A percentile compares a stretch with the other conserved stretches of the same genome.
Evolutionary conservation across 1,140 invertebrate genomes (phyloP).

Genomic region (Octopus bimaculoides): DNA sequence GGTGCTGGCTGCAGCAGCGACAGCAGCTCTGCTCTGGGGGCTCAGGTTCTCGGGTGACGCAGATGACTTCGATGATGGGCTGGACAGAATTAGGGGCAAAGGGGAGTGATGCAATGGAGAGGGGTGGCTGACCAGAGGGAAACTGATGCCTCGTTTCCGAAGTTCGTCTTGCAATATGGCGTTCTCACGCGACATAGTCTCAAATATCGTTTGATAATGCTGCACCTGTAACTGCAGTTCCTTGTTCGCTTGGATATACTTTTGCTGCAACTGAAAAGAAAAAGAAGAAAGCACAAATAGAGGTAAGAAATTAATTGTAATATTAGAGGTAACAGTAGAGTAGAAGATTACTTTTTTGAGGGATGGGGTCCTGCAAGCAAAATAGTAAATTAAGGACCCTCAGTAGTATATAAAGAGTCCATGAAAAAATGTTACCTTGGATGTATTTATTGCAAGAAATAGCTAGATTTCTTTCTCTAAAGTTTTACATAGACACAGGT

Average conservation of each 20-base stretch:
- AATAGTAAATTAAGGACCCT: too few relatives aligned
- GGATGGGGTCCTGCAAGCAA: too few relatives aligned
- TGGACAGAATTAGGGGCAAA: background rate
- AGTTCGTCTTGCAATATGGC: background rate
- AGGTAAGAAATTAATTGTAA: background rate
- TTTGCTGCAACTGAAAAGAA: background rate
- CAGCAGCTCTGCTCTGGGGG: background rate
- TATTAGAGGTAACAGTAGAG: too few relatives aligned
- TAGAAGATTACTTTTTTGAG: too few relatives aligned
- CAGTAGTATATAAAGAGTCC: too few relatives aligned
- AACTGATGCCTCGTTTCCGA: slow-evolving; percentile 1
- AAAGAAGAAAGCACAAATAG: background rate
- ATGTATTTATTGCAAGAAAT: too few relatives aligned
- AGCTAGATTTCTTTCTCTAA: too few relatives aligned
- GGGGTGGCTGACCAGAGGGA: background rate
- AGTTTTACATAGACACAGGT: too few relatives aligned
- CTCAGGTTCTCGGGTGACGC: background rate
- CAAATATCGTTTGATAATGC: background rate
- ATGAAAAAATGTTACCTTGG: too few relatives aligned
- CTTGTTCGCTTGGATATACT: background rate
- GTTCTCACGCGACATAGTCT: background rate
- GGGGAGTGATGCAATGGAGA: background rate
- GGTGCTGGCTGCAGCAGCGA: background rate
- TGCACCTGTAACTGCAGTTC: background rate
- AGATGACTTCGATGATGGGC: background rate